Percentiles rank a stretch among this genome's conserved stretches.
Evolutionary conservation across 2,113 vertebrate genomes (phyloP).

Genomic region (Eulacestoma nigropectus): DNA sequence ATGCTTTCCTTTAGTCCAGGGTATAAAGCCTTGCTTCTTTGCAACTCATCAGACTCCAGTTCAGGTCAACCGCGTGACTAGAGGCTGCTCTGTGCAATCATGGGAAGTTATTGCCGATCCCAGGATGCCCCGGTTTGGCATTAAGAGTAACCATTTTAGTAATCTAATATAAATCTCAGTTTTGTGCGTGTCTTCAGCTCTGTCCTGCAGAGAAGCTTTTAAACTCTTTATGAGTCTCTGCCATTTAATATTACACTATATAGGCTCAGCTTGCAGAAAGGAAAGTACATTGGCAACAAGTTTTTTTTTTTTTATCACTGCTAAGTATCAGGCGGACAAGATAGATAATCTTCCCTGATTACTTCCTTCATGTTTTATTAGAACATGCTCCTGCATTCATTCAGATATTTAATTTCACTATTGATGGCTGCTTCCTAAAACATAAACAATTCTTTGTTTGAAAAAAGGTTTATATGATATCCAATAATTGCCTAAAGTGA

Average conservation of each 20-base stretch:
- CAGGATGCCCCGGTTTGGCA: not conserved
- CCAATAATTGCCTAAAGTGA: conserved; percentile 18
- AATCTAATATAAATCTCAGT: conserved; percentile 12
- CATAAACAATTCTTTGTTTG: conserved; percentile 2
- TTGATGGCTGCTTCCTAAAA: conserved; percentile 30
- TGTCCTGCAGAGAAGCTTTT: not conserved
- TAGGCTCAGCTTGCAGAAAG: not conserved
- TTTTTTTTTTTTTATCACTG: not conserved
- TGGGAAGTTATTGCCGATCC: not conserved
- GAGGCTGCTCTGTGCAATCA: not conserved
- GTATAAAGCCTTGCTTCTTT: not conserved
- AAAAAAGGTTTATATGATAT: not conserved
- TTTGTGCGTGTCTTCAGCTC: not conserved
- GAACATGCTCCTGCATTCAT: conserved; percentile 28
- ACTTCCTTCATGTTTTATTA: conserved; percentile 33
- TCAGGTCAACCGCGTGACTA: not conserved
- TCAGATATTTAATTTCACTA: conserved; percentile 52
- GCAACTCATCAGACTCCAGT: not conserved
- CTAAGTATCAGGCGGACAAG: not conserved
- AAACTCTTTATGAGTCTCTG: conserved; percentile 30
- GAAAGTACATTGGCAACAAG: not conserved
- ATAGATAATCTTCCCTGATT: conserved; percentile 25
- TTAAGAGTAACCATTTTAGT: not conserved
- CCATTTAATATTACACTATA: not conserved
- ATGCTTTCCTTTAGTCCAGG: not conserved